A percentile compares a stretch with the other conserved stretches of the same genome.
Evolutionary conservation across 1,140 invertebrate genomes (phyloP).

Genomic region (Helicorthomorpha holstii): DNA sequence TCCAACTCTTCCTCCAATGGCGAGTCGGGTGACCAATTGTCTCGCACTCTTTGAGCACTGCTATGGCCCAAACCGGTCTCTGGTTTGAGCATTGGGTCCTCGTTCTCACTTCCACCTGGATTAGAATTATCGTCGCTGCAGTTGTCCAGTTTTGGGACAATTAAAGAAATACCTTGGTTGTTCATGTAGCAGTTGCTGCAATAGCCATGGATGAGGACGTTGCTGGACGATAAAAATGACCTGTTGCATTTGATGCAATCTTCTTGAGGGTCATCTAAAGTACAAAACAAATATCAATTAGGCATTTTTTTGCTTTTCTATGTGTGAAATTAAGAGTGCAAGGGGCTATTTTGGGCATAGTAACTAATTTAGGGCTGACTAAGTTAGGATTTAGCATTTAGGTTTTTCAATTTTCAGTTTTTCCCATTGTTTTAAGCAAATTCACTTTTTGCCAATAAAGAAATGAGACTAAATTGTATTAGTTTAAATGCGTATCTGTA

Average conservation of each 20-base stretch:
- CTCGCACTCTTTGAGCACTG: background rate
- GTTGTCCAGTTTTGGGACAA: conserved; percentile 5
- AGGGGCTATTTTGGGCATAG: too few relatives aligned
- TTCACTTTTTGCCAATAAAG: too few relatives aligned
- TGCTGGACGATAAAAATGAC: conserved; percentile 17
- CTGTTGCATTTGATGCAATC: conserved; percentile 25
- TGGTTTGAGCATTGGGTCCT: background rate
- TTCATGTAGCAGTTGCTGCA: conserved; percentile 21
- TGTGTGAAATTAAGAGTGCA: too few relatives aligned
- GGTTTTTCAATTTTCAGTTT: too few relatives aligned
- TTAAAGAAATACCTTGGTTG: conserved; percentile 18
- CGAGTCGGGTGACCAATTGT: background rate
- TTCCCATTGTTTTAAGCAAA: too few relatives aligned
- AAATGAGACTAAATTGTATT: too few relatives aligned
- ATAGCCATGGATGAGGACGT: conserved; percentile 19
- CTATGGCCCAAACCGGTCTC: background rate
- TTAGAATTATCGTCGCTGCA: background rate
- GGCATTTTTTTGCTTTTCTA: too few relatives aligned
- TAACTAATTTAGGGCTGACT: too few relatives aligned
- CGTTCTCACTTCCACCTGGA: background rate
- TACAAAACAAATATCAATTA: conserved; percentile 4
- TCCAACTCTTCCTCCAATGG: background rate
- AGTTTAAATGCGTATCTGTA: too few relatives aligned
- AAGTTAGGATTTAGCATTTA: too few relatives aligned
- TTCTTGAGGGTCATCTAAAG: conserved; percentile 23